phyloP scores from a whole-genome alignment of 2,113 vertebrate species.

The Thinocorus orbignyianus region DNA sequence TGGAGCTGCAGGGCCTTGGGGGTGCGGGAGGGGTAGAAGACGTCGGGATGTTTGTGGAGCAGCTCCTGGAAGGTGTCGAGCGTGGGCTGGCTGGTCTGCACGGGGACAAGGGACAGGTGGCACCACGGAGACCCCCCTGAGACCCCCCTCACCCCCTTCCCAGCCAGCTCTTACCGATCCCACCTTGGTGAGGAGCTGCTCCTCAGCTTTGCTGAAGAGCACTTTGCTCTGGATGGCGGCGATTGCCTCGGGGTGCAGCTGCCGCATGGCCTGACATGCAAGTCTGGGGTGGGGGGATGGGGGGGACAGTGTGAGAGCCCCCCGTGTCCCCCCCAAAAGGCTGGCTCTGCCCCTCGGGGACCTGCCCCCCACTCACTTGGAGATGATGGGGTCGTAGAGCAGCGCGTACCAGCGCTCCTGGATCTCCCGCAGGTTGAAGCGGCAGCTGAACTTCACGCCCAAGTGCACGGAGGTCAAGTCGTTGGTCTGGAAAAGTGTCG shows the following conservation, averaged over 20 bases:
- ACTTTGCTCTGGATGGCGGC: slow-evolving; percentile 95
- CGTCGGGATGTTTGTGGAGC: slow-evolving; percentile 86
- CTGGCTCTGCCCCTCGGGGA: not conserved
- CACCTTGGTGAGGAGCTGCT: slow-evolving; percentile 88
- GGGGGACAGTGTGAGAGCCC: not conserved
- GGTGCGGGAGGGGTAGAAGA: slow-evolving; percentile 90
- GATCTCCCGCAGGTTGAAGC: slow-evolving; percentile 91
- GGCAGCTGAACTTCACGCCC: slow-evolving; percentile 96
- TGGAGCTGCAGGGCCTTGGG: slow-evolving; percentile 91
- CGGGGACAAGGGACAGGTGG: not conserved
- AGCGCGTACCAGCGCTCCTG: slow-evolving; percentile 96
- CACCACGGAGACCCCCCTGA: not conserved
- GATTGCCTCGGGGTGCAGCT: slow-evolving; percentile 94
- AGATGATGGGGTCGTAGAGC: slow-evolving; percentile 95
- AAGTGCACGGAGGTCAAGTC: slow-evolving; percentile 91
- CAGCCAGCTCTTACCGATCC: slow-evolving; percentile 81
- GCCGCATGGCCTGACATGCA: slow-evolving; percentile 95
- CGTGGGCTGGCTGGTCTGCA: slow-evolving; percentile 90
- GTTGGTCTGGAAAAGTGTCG: slow-evolving; percentile 80
- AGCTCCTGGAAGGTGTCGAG: slow-evolving; percentile 93
- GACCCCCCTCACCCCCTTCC: accelerated
- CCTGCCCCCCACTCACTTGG: slow-evolving; percentile 82
- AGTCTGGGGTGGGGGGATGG: too few relatives aligned
- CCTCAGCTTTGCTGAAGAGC: slow-evolving; percentile 92
- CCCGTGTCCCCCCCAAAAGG: not conserved